Evolutionary conservation across 2,888 invertebrate genomes (phyloP), one percentile per base, ranked within the genome.

Genomic region (Troides aeacus): DNA sequence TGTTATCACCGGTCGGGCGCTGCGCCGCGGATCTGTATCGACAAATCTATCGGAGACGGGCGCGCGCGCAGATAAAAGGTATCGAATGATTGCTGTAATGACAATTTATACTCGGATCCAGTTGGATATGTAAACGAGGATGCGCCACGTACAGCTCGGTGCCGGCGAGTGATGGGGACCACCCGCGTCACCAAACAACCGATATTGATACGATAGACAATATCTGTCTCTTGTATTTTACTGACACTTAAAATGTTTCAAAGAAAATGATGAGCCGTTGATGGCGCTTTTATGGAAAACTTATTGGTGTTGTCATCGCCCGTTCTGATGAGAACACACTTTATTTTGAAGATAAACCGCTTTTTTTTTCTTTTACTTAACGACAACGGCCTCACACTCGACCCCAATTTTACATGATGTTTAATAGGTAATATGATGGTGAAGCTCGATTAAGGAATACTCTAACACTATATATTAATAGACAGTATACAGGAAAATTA

Each of bases 51-150:
- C 82, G 83, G 81, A 81, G 75, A 4, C 77, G 81, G 84, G 79
- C 83, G 73, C 78, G 79, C 79, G 80, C 85, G 87, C 87, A 87
- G 87, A 84, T 85, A 81, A 80, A 83, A 84, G 79, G 84, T 82
- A 86, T 86, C 88, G 84, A 80, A 85, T 88, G 87, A 90, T 90
- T 89, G 86, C 84, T 78, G 84, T 89, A 89, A 90, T 89, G 89
- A 88, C 89, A 90, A 91, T 91, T 91, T 91, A 91, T 89, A 87
- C 83, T 85, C 75, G 79, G 84, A 82, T 81, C 75, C 77, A 82
- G 82, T 85, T 82, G 87, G 79, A 88, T 88, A 90, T 89, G 89
- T 89, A 89, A 90, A 89, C 85, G 86, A 88, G 79, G 79, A 71
- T 80, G 79, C 83, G 84, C 84, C 84, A 84, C 15, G 84, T 84